Evolutionary conservation across 1,140 invertebrate genomes (phyloP), one percentile per base, ranked within the genome.

Genomic region (Ceratitis capitata): DNA sequence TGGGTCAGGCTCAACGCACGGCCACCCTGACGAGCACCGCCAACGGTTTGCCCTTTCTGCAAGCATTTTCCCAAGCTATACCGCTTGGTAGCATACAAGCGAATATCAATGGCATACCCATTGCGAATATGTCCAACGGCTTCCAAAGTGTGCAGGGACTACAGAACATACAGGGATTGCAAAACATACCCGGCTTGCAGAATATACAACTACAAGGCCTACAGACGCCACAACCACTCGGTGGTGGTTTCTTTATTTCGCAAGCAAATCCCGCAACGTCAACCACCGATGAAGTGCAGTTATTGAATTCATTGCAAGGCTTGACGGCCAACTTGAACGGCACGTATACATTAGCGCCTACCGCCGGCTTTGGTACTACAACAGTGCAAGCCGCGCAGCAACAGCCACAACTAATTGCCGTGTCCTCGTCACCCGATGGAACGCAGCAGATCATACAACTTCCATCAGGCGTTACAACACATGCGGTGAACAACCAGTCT

Each of bases 391-490:
- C 23, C 86, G 56, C 49, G 49, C 86, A 83, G 47, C 89, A 51
- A 84, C 89, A 90, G 14, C 88, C 89, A 0, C 90, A 91, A 84
- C 39, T 90, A 35, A 90, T 91, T 39, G 89, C 90, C 0, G 87
- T 90, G 1, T 89, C 90, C n/a, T 89, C 90, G 0, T 90, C 90
- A 84, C 85, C 90, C 0, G 89, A 91, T 87, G 90, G 90, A 1
- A 89, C 89, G 0, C 90, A 91, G 32, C 90, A 91, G 78, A 90
- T 91, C 35, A 91, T 91, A 47, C 90, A 91, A 58, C 42, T 91
- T 47, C 90, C 90, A 0, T 87, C 90, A 23, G 39, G 69, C 9
- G 83, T n/a, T 29, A 87, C 47, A n/a, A 85, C 82, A 0, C 61
- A 84, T 51, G n/a, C 69, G 16, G 19, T 78, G 69, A 19, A 35